phyloP scores from a whole-genome alignment of 2,888 invertebrate species.

The Dorcus hopei region DNA sequence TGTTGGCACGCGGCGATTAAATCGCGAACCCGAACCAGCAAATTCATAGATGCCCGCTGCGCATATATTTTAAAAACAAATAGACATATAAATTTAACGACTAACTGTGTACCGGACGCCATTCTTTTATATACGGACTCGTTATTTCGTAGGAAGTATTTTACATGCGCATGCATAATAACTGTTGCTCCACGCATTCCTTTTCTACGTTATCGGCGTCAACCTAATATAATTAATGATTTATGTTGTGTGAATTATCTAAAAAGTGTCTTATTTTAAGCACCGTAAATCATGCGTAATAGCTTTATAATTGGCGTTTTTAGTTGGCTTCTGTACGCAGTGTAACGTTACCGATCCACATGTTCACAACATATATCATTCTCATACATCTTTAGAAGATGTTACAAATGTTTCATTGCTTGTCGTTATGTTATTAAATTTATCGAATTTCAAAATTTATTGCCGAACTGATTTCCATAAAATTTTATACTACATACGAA shows the following conservation, averaged over 20 bases:
- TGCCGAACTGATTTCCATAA: too few species aligned
- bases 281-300: neutral
- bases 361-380: too few species aligned
- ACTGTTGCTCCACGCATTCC: neutral
- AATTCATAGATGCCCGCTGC: neutral
- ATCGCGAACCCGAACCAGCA: neutral
- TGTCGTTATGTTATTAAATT: too few species aligned
- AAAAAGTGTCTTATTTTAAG: neutral
- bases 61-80: neutral
- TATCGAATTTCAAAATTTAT: too few species aligned
- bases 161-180: neutral
- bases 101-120: neutral
- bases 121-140: neutral
- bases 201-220: neutral
- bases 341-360: neutral
- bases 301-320: neutral
- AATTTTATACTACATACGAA: too few species aligned
- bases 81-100: neutral
- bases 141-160: neutral
- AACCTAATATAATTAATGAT: neutral
- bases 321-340: neutral
- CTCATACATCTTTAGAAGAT: too few species aligned
- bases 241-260: neutral
- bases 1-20: neutral
- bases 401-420: too few species aligned